phyloP scores from a whole-genome alignment of 2,888 invertebrate species.

The Cephus pygmeus region DNA sequence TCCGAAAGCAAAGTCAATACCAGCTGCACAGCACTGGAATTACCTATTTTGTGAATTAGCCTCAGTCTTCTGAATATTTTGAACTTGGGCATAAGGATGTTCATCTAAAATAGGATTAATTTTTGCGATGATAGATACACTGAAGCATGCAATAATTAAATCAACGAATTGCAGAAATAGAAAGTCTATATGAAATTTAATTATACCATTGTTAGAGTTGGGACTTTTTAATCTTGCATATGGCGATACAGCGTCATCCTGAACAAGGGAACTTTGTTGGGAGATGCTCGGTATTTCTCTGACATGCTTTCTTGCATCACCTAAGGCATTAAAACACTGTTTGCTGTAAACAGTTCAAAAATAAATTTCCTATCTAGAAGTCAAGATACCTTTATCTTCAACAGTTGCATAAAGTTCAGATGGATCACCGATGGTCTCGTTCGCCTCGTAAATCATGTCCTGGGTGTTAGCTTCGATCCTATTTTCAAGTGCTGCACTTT shows the following conservation, averaged over 20 bases:
- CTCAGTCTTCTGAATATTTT: conserved; percentile 65
- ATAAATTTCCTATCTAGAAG: not conserved
- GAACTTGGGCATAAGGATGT: conserved; percentile 81
- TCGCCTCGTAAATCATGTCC: conserved; percentile 61
- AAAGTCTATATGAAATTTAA: conserved; percentile 70
- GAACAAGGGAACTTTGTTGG: conserved; percentile 72
- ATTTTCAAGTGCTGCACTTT: conserved; percentile 70
- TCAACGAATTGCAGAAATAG: conserved; percentile 42
- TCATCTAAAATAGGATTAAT: conserved; percentile 61
- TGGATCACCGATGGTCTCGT: conserved; percentile 73
- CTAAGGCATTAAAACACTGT: conserved; percentile 14
- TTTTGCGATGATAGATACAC: not conserved
- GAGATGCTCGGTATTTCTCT: conserved; percentile 69
- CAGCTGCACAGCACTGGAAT: not conserved
- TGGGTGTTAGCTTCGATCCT: conserved; percentile 46
- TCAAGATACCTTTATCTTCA: conserved; percentile 68
- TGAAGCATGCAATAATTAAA: not conserved
- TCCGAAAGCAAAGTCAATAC: not conserved
- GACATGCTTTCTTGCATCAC: conserved; percentile 44
- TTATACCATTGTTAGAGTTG: conserved; percentile 73
- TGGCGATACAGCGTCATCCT: conserved; percentile 73
- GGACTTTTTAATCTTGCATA: conserved; percentile 76
- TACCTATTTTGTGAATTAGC: conserved; percentile 53
- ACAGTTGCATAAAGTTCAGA: conserved; percentile 90
- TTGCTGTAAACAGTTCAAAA: not conserved